These are phyloP conservation scores for Indicator maculatus DNA, from an alignment of 2,113 vertebrate genomes.

Conservation along the genomic window DNA sequence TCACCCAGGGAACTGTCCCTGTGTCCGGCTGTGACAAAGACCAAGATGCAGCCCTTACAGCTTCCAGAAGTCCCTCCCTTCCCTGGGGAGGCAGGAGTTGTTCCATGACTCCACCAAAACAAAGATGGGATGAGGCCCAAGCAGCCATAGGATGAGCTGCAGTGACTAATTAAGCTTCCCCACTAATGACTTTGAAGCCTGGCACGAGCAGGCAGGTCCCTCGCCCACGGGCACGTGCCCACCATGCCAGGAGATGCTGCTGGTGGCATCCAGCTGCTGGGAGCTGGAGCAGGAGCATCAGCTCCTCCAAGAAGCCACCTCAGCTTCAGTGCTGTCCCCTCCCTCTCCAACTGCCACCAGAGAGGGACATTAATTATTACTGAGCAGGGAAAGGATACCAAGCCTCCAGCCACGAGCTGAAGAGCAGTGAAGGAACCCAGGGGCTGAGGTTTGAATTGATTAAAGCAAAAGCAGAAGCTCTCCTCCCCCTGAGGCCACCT, in stretches of 20 bases:
- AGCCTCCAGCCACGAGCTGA: rapidly evolving
- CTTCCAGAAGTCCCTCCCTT: background rate
- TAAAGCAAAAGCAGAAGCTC: constrained; percentile 36
- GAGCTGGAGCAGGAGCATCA: background rate
- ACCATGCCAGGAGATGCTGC: background rate
- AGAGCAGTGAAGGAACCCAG: background rate
- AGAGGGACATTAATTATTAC: background rate
- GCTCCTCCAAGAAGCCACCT: background rate
- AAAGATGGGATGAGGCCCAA: background rate
- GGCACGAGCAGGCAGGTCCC: rapidly evolving
- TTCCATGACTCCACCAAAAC: background rate
- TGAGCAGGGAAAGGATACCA: rapidly evolving
- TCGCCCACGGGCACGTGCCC: rapidly evolving
- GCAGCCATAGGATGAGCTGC: background rate
- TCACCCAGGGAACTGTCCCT: background rate
- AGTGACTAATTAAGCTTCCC: background rate
- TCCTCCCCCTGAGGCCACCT: background rate
- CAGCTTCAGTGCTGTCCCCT: background rate
- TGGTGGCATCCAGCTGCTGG: background rate
- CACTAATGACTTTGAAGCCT: background rate
- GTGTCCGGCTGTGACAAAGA: rapidly evolving
- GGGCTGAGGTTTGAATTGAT: background rate
- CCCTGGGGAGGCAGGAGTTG: background rate
- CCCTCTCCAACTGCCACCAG: background rate
- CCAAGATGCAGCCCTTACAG: rapidly evolving